Percentiles rank a stretch among this genome's conserved stretches.
Evolutionary conservation across 2,888 invertebrate genomes (phyloP).

Genomic region (Rhabditoides inermis): DNA sequence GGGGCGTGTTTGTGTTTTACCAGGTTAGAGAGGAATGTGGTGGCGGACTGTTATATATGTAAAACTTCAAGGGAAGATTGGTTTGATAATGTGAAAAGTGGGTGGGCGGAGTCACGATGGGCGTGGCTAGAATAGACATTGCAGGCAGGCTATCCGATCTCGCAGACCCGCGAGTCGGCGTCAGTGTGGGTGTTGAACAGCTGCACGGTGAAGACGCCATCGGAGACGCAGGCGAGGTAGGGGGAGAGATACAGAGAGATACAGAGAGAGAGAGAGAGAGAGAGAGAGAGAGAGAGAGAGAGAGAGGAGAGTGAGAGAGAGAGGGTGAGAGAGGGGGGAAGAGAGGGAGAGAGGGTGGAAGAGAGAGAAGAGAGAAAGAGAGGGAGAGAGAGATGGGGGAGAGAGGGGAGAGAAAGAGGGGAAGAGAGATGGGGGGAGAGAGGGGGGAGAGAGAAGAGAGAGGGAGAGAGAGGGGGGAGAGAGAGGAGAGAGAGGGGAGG

Average conservation of each 20-base stretch:
- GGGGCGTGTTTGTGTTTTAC: no score
- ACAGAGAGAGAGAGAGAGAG: neutral
- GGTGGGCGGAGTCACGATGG: no score
- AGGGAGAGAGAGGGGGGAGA: neutral
- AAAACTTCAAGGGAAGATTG: no score
- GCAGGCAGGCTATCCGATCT: conserved; percentile 38
- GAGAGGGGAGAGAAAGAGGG: neutral
- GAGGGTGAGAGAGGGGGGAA: no score
- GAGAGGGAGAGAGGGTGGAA: conserved; percentile 20
- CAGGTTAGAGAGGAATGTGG: no score
- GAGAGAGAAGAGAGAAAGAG: neutral
- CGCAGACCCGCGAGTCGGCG: conserved; percentile 70
- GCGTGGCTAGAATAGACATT: neutral
- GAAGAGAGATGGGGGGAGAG: neutral
- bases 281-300: no score
- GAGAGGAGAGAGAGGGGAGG: neutral
- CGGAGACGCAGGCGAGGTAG: conserved; percentile 61
- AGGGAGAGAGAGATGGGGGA: neutral
- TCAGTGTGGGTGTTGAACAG: conserved; percentile 92
- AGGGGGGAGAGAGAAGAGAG: conserved; percentile 58
- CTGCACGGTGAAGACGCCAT: conserved; percentile 94
- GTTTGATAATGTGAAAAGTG: no score
- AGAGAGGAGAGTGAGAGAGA: no score
- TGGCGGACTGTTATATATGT: no score
- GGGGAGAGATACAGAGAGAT: neutral